phyloP scores from a whole-genome alignment of 2,797 vertebrate species.

The Balearica regulorum region DNA sequence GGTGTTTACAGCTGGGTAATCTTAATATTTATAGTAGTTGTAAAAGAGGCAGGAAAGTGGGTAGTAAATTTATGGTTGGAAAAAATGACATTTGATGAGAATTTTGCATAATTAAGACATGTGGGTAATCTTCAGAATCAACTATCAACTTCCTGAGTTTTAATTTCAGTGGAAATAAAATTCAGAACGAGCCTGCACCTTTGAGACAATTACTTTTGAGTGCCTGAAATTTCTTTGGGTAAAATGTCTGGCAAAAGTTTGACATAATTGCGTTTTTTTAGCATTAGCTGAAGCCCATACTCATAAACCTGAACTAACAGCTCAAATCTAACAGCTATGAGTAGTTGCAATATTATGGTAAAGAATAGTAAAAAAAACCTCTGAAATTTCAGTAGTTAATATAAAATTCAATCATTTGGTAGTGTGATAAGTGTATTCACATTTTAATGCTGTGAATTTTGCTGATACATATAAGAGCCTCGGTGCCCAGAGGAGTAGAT shows the following conservation, averaged over 20 bases:
- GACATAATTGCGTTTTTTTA: background rate
- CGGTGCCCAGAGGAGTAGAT: background rate
- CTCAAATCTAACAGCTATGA: background rate
- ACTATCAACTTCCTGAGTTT: background rate
- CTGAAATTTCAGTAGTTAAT: background rate
- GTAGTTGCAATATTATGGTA: background rate
- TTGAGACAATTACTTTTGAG: background rate
- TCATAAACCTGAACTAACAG: background rate
- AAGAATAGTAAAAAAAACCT: background rate
- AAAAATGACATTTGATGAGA: constrained; percentile 41
- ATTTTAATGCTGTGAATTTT: background rate
- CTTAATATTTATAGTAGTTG: constrained; percentile 59
- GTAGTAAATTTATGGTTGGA: constrained; percentile 20
- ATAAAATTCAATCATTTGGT: background rate
- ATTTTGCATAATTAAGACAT: constrained; percentile 45
- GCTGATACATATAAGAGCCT: background rate
- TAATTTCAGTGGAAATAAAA: background rate
- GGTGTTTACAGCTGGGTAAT: constrained; percentile 59
- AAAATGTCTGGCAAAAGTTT: background rate
- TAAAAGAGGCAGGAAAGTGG: constrained; percentile 41
- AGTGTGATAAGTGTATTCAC: background rate
- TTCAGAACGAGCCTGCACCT: background rate
- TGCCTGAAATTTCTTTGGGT: background rate
- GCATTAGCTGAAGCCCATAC: background rate
- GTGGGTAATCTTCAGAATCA: background rate